A percentile compares a stretch with the other conserved stretches of the same genome.
Conservation (phyloP, 2,797 vertebrate species). For the Prionace glauca region DNA sequence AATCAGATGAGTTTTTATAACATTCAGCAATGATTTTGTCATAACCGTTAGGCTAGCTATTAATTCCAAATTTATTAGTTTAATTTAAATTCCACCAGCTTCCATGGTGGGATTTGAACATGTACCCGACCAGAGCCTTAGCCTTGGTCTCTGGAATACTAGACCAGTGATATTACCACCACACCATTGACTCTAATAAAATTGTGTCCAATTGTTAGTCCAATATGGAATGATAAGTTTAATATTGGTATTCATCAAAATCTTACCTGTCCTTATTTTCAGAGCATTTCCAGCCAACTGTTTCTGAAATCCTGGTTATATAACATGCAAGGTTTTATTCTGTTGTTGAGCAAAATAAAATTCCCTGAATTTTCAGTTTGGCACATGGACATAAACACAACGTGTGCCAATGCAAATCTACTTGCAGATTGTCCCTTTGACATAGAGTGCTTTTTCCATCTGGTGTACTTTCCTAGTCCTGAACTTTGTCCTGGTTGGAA, state of each 20-base stretch:
- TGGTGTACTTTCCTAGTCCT: background rate
- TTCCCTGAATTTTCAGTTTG: background rate
- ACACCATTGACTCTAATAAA: background rate
- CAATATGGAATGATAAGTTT: background rate
- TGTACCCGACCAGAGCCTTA: too few species aligned
- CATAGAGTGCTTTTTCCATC: background rate
- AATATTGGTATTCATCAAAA: background rate
- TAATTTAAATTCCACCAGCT: too few species aligned
- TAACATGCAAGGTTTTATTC: background rate
- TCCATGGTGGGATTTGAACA: too few species aligned
- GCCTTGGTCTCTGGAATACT: too few species aligned
- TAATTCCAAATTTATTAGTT: too few species aligned
- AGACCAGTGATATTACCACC: too few species aligned
- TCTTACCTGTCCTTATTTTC: background rate
- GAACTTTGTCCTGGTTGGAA: conserved; percentile 26
- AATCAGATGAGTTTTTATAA: too few species aligned
- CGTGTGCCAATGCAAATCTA: background rate
- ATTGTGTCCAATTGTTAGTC: background rate
- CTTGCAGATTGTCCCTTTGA: background rate
- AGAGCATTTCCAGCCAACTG: background rate
- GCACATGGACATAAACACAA: background rate
- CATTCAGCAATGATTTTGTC: too few species aligned
- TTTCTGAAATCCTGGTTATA: background rate
- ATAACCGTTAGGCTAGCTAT: too few species aligned
- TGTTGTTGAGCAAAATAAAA: background rate